phyloP scores from a whole-genome alignment of 2,888 invertebrate species.

The Tetrapedia diversipes region DNA sequence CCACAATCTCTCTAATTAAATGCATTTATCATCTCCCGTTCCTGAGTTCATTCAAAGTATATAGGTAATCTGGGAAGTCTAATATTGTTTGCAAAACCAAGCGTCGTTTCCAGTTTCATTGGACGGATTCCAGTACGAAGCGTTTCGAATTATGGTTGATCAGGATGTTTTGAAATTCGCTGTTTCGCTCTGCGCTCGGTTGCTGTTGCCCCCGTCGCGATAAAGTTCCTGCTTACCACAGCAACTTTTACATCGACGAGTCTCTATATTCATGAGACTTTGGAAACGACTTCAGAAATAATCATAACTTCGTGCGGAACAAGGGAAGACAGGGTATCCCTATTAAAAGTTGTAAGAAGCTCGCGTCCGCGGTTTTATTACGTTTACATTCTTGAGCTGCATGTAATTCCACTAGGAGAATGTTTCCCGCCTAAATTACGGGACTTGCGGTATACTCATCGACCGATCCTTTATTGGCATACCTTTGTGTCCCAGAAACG shows the following conservation, averaged over 20 bases:
- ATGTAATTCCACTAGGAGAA: conserved; percentile 2
- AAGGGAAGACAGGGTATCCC: conserved; percentile 17
- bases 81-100: neutral
- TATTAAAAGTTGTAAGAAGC: conserved; percentile 52
- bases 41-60: no score
- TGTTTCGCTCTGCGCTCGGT: neutral
- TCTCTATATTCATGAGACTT: conserved; percentile 42
- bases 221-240: conserved; percentile 29
- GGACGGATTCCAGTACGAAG: conserved; percentile 10
- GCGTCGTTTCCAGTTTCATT: neutral
- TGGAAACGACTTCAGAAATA: conserved; percentile 34
- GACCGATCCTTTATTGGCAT: no score
- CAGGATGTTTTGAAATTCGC: conserved; percentile 10
- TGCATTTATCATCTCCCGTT: no score
- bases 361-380: conserved; percentile 30
- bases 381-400: conserved; percentile 22
- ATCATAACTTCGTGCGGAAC: conserved; percentile 28
- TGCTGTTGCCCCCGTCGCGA: neutral
- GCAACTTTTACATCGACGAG: conserved; percentile 33
- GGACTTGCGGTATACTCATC: neutral
- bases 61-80: neutral
- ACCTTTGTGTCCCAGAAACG: neutral
- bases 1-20: no score
- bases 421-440: conserved; percentile 4
- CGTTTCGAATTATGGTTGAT: conserved; percentile 2